These are phyloP conservation scores for Taenaris catops DNA, from an alignment of 2,888 invertebrate species.

Conservation along the genomic window DNA sequence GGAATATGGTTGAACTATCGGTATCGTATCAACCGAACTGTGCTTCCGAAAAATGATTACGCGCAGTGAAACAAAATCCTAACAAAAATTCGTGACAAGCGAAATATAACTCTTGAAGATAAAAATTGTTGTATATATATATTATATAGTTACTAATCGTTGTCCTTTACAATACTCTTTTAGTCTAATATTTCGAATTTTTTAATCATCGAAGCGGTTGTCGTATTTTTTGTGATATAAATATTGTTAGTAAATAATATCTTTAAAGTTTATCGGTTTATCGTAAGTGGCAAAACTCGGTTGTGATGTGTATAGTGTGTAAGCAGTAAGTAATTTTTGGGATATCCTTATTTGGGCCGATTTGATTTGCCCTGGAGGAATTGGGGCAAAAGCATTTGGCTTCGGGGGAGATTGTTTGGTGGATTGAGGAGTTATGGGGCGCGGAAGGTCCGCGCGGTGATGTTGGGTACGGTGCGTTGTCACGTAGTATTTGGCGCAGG, in stretches of 20 bases:
- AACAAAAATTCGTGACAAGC: conserved; percentile 31
- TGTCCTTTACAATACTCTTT: conserved; percentile 44
- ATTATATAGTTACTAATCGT: conserved; percentile 37
- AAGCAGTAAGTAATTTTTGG: conserved; percentile 57
- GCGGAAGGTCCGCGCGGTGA: conserved; percentile 59
- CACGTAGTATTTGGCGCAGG: conserved; percentile 67
- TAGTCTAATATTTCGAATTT: conserved; percentile 49
- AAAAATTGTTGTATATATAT: conserved; percentile 30
- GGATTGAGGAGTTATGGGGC: conserved; percentile 23
- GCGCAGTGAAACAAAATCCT: conserved; percentile 47
- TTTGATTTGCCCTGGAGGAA: conserved; percentile 16
- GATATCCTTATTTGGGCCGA: background rate
- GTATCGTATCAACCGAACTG: conserved; percentile 45
- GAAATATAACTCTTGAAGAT: conserved; percentile 27
- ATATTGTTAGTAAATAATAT: conserved; percentile 28
- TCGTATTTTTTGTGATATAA: conserved; percentile 78
- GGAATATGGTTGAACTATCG: conserved; percentile 72
- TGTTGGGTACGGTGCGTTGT: conserved; percentile 55
- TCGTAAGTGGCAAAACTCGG: conserved; percentile 75
- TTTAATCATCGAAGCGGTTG: conserved; percentile 77
- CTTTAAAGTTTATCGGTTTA: conserved; percentile 26
- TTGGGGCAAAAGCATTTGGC: conserved; percentile 6
- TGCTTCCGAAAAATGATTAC: conserved; percentile 59
- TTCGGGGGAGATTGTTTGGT: conserved; percentile 13
- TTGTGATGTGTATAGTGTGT: conserved; percentile 76